These are phyloP conservation scores for Laspeyria flexula DNA, from an alignment of 2,888 invertebrate species.

Conservation along the genomic window DNA sequence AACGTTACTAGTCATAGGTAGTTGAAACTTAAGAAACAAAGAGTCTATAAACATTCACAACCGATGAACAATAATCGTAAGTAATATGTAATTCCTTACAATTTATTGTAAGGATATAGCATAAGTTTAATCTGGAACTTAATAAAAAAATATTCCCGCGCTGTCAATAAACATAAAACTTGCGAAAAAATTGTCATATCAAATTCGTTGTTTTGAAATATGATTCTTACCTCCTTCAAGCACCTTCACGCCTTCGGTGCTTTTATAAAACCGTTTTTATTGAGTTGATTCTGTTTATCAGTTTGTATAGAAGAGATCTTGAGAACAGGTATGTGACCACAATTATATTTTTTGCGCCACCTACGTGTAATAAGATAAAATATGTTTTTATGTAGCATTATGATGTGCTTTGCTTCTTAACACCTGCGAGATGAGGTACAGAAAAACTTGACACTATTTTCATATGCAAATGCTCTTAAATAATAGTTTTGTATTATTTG, in stretches of 20 bases:
- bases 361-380: constrained; percentile 54
- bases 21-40: too few species aligned
- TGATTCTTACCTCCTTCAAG: constrained; percentile 67
- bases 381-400: constrained; percentile 48
- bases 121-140: constrained; percentile 7
- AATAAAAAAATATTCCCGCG: constrained; percentile 36
- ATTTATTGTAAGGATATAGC: constrained; percentile 23
- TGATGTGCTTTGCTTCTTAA: constrained; percentile 39
- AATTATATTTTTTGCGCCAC: constrained; percentile 62
- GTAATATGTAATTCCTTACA: constrained; percentile 4
- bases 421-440: constrained; percentile 54
- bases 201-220: constrained; percentile 79
- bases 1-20: background rate
- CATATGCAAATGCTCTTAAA: constrained; percentile 56
- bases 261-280: constrained; percentile 67
- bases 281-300: constrained; percentile 67
- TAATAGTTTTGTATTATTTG: constrained; percentile 37
- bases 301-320: constrained; percentile 65
- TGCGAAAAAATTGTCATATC: constrained; percentile 72
- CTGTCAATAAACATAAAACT: constrained; percentile 53
- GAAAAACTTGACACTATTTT: constrained; percentile 49
- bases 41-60: constrained; percentile 10
- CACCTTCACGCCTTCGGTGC: constrained; percentile 60
- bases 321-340: constrained; percentile 69
- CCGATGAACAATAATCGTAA: constrained; percentile 3